phyloP scores from a whole-genome alignment of 92 coral and sea anemone species.

The Epizoanthus stellaris region DNA sequence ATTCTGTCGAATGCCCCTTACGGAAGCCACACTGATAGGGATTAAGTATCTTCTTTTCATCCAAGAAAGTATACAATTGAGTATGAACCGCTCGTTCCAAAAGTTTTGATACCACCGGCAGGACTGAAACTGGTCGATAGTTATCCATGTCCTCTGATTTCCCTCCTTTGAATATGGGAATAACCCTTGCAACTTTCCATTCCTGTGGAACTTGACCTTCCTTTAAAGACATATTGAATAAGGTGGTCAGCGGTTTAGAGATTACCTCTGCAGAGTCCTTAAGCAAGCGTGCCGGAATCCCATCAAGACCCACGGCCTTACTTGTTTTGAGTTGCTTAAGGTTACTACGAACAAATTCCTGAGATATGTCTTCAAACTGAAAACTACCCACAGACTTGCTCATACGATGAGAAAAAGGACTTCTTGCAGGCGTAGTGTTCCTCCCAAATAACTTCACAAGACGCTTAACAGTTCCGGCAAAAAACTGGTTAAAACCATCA shows the following conservation, averaged over 20 bases:
- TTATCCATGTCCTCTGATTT: constrained; percentile 27
- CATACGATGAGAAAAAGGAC: no score
- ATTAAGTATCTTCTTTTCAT: constrained; percentile 28
- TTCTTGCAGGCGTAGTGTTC: constrained; percentile 16
- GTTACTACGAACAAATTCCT: background rate
- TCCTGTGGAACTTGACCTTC: constrained; percentile 29
- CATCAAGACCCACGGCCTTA: constrained; percentile 32
- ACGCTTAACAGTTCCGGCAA: constrained; percentile 37
- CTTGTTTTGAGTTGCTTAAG: constrained; percentile 16
- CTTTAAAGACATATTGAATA: background rate
- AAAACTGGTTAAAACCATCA: constrained; percentile 32
- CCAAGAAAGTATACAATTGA: constrained; percentile 19
- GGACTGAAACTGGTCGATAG: constrained; percentile 33
- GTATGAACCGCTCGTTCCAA: constrained; percentile 33
- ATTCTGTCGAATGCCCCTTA: constrained; percentile 27
- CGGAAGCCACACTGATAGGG: constrained; percentile 34
- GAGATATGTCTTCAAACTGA: constrained; percentile 9
- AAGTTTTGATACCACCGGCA: constrained; percentile 17
- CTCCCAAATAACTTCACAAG: constrained; percentile 30
- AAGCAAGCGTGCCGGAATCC: constrained; percentile 32
- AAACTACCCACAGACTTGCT: background rate
- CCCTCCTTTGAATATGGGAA: constrained; percentile 34
- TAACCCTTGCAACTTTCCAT: constrained; percentile 28
- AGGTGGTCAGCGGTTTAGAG: constrained; percentile 16
- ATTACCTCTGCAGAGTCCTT: background rate